phyloP scores from a whole-genome alignment of 2,888 invertebrate species.

The Choreutis nemorana region DNA sequence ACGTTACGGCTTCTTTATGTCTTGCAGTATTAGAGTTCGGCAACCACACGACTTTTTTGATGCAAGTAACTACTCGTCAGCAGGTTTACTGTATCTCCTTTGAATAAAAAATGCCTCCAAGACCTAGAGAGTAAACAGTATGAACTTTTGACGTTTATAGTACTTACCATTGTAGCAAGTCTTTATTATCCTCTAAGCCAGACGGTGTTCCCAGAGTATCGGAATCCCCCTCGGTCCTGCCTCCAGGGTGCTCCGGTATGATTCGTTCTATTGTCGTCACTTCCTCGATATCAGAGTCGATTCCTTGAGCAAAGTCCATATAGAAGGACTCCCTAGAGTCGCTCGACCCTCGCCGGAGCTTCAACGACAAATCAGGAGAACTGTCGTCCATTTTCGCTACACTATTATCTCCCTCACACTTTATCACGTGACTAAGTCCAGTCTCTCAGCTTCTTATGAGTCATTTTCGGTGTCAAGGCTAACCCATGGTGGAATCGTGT shows the following conservation, averaged over 20 bases:
- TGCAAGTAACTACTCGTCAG: no score
- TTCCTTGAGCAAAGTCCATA: constrained; percentile 91
- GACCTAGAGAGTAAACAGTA: no score
- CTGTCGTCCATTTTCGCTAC: constrained; percentile 70
- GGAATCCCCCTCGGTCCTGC: constrained; percentile 49
- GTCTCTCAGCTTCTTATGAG: constrained; percentile 25
- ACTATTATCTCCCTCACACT: constrained; percentile 6
- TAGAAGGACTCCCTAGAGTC: constrained; percentile 90
- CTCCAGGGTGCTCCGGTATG: constrained; percentile 57
- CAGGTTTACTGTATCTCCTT: no score
- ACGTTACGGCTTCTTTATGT: no score
- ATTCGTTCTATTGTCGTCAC: constrained; percentile 74
- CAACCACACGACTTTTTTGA: no score
- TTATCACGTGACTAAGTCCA: constrained; percentile 9
- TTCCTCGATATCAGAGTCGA: constrained; percentile 89
- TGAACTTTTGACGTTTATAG: not conserved
- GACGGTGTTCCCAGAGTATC: constrained; percentile 60
- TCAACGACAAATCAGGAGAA: constrained; percentile 86
- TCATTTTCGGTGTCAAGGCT: constrained; percentile 21
- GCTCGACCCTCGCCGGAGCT: constrained; percentile 84
- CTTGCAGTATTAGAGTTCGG: no score
- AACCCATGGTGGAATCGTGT: constrained; percentile 17
- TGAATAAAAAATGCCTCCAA: no score
- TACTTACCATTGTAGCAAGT: constrained; percentile 53
- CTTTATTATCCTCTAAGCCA: constrained; percentile 56